Base-by-base conservation (phyloP, 2,888 invertebrate genomes). In the Napeogenes sylphis region DNA sequence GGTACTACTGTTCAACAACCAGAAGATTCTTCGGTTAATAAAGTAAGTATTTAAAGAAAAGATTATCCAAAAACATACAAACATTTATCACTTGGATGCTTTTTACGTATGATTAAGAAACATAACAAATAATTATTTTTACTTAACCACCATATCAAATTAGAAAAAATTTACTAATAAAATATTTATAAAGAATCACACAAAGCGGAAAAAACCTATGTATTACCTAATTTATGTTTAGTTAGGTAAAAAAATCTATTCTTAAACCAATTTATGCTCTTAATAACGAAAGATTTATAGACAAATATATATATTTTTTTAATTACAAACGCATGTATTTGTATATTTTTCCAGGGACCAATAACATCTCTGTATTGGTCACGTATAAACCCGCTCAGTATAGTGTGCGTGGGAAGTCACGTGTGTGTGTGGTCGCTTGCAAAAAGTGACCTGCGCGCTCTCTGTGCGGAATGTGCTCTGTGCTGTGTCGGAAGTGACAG, bases 381-480 rank as follows among this genome's bases (percentile, higher is more conserved):
- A 0, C 74, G 62, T 0, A 67, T 72, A 14, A 83, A 87, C 54
- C 87, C 86, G 0, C 87, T 86, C 69, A 75, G 77, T 35, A 70
- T 88, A 0, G 70, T 77, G 61, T 75, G 77, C 0, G 55, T 79
- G 0, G 73, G 76, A 5, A 73, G 75, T 30, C 65, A 74, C 0
- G 51, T 83, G 4, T 59, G 77, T 0, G 72, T 73, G 3, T 89
- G 87, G 83, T 78, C 85, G n/a, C 71, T 89, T 1, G 75, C 82
- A 0, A 75, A 73, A 58, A 87, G 89, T 61, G 89, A 89, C 64
- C 87, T 89, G 6, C 70, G 75, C 55, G 79, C 83, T 0, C 71
- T 72, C 42, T 67, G 65, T 45, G 55, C 35, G 14, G 56, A 60
- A 5, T 55, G 59, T 4, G 78, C 75, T 0, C 46, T 61, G 0